Evolutionary conservation across 2,797 vertebrate genomes (phyloP).

Genomic region (Sphenopsis melanotis): DNA sequence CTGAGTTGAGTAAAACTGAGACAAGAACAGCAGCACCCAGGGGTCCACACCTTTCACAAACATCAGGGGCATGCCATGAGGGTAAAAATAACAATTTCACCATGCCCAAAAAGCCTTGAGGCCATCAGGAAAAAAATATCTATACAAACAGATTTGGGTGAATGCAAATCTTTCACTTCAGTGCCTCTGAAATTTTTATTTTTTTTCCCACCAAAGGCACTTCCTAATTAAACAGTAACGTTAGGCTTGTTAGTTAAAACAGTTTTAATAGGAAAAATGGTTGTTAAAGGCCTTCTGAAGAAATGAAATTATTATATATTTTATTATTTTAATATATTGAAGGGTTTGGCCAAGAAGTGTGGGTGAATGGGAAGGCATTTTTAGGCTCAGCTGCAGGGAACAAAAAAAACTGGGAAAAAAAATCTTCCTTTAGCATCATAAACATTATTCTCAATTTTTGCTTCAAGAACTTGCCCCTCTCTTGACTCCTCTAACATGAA

Average conservation of each 20-base stretch:
- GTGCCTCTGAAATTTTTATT: neutral
- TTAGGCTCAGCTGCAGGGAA: neutral
- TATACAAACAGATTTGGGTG: neutral
- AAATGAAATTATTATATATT: neutral
- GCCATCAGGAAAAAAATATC: neutral
- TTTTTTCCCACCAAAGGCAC: neutral
- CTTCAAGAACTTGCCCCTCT: neutral
- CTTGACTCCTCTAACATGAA: neutral
- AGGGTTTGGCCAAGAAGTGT: neutral
- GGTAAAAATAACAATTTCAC: neutral
- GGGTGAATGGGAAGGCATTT: neutral
- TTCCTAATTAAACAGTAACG: neutral
- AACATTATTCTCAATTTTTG: neutral
- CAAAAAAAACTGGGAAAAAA: neutral
- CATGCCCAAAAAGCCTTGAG: neutral
- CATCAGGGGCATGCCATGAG: fast-evolving
- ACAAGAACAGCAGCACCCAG: neutral
- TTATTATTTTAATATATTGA: no score
- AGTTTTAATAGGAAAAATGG: neutral
- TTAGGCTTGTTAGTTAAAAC: neutral
- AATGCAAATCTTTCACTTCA: neutral
- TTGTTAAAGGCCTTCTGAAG: neutral
- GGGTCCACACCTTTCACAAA: neutral
- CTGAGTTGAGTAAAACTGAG: neutral
- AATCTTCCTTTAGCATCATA: neutral